Evolutionary conservation across 2,113 vertebrate species (phyloP).

Genomic region (Leptodactylus fuscus): DNA sequence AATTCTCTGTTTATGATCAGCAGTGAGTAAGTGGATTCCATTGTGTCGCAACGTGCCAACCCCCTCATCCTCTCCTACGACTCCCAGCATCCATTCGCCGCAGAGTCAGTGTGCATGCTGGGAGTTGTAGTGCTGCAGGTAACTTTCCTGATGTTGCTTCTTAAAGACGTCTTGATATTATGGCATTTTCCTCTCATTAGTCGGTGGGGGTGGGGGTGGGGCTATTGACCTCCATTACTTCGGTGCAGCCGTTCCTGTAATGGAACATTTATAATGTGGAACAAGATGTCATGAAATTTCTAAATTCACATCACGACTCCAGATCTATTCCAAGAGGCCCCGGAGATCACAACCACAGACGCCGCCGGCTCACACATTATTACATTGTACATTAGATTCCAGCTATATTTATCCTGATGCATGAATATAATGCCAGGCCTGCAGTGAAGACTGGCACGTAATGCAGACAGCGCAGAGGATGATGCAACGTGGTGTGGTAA

Average conservation of each 20-base stretch:
- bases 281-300: neutral
- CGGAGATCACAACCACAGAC: neutral
- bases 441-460: neutral
- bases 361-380: neutral
- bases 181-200: neutral
- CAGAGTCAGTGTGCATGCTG: too few species aligned
- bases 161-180: neutral
- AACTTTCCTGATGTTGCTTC: too few species aligned
- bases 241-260: neutral
- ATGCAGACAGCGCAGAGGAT: neutral
- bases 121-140: too few species aligned
- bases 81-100: too few species aligned
- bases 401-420: neutral
- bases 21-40: neutral
- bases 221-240: neutral
- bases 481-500: neutral
- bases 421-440: neutral
- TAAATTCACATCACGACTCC: neutral
- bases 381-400: too few species aligned
- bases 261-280: constrained; percentile 7
- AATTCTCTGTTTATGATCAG: too few species aligned
- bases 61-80: too few species aligned
- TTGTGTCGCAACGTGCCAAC: too few species aligned
- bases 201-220: too few species aligned
- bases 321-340: neutral